phyloP scores from a whole-genome alignment of 2,888 invertebrate species.

The Hirtodrosophila confusa region DNA sequence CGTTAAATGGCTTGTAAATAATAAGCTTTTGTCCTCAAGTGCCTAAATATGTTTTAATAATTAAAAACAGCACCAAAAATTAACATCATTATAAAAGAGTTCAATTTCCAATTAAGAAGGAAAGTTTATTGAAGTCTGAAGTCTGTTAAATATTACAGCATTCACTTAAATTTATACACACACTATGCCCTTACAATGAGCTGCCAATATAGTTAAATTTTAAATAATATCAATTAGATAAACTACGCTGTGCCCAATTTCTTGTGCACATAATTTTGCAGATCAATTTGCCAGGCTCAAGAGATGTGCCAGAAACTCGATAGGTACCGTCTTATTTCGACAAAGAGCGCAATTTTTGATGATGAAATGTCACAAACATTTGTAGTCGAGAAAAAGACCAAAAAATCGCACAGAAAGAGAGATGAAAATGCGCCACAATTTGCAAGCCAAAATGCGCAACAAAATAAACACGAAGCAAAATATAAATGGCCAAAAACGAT shows the following conservation, averaged over 20 bases:
- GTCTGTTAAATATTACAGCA: neutral
- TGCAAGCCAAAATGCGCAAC: conserved; percentile 13
- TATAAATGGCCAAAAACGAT: conserved; percentile 1
- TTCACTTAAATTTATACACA: neutral
- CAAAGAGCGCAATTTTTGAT: conserved; percentile 59
- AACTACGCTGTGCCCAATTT: conserved; percentile 52
- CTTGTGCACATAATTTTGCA: conserved; percentile 28
- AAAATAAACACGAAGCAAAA: conserved; percentile 3
- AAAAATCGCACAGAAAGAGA: conserved; percentile 21
- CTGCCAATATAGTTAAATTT: neutral
- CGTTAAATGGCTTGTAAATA: too few relatives aligned
- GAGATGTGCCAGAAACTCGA: conserved; percentile 22
- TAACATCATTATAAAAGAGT: conserved; percentile 1
- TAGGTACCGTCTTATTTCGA: conserved; percentile 41
- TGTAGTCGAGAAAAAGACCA: neutral
- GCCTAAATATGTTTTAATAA: neutral
- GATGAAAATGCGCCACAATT: conserved; percentile 38
- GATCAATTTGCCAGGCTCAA: conserved; percentile 30
- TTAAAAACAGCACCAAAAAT: conserved; percentile 2
- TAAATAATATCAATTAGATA: conserved; percentile 35
- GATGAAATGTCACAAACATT: conserved; percentile 71
- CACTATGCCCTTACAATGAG: too few relatives aligned
- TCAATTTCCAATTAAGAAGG: neutral
- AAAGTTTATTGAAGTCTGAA: conserved; percentile 2
- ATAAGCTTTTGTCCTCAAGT: neutral